Conservation (phyloP, 2,888 invertebrate genomes). For the Cataglyphis altisquamis region DNA sequence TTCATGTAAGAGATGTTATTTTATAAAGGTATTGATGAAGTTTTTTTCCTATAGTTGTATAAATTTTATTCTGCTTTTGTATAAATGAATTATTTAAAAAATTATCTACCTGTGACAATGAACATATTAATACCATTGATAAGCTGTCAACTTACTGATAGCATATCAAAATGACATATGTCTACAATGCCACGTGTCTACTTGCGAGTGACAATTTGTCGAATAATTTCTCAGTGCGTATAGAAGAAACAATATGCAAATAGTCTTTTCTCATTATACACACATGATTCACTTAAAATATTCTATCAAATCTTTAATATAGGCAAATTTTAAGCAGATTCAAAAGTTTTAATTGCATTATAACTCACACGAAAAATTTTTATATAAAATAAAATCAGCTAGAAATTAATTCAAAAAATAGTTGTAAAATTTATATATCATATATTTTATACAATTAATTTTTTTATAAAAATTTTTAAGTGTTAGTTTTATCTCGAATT, state of each 20-base stretch:
- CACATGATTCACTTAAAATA: not conserved
- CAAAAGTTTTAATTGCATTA: not conserved
- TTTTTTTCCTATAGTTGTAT: not conserved
- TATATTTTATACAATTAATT: constrained; percentile 2
- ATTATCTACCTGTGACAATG: not conserved
- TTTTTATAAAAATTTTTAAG: not conserved
- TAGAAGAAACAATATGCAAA: not conserved
- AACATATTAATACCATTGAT: not conserved
- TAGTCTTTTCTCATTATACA: not conserved
- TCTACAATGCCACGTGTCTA: not conserved
- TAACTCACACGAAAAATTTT: not conserved
- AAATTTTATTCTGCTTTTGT: too few relatives aligned
- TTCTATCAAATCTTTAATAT: not conserved
- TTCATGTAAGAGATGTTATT: not conserved
- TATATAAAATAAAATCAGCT: not conserved
- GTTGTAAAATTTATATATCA: not conserved
- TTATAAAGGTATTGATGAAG: not conserved
- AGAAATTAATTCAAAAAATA: not conserved
- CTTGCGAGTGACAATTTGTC: not conserved
- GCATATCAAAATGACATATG: not conserved
- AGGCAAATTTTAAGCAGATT: constrained; percentile 2
- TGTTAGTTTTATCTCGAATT: not conserved
- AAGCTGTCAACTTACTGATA: not conserved
- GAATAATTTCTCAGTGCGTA: not conserved
- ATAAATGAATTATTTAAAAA: not conserved